Evolutionary conservation across 30 jellyfish, hydroid and myxozoan genomes (phyloP).

Genomic region (Nemopilema nomurai): DNA sequence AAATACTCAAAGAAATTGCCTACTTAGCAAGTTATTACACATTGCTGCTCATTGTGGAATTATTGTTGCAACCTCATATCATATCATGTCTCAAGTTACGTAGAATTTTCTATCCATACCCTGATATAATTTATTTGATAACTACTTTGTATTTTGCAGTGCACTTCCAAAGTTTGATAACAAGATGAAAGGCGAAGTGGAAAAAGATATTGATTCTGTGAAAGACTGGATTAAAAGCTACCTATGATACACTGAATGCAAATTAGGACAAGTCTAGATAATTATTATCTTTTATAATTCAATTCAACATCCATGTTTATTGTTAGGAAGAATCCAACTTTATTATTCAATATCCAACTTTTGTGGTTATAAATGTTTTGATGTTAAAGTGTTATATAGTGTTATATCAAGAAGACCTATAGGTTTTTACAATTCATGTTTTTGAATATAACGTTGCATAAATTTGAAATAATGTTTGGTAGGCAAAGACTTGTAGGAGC

Average conservation of each 20-base stretch:
- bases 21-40: too few species aligned
- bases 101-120: too few species aligned
- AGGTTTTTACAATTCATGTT: not conserved
- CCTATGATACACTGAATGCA: constrained; percentile 7
- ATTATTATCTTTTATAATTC: not conserved
- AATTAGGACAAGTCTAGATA: too few species aligned
- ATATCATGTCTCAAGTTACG: too few species aligned
- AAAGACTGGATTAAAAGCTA: constrained; percentile 65
- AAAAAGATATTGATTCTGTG: constrained; percentile 63
- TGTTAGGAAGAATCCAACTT: too few species aligned
- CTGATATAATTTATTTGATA: too few species aligned
- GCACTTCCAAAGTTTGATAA: constrained; percentile 71
- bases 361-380: too few species aligned
- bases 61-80: too few species aligned
- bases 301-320: not conserved
- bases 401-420: not conserved
- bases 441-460: not conserved
- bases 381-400: not conserved
- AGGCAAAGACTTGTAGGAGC: too few species aligned
- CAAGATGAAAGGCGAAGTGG: constrained; percentile 60
- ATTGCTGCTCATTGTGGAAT: too few species aligned
- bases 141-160: constrained; percentile 25
- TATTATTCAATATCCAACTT: too few species aligned
- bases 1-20: too few species aligned
- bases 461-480: not conserved